Conservation (phyloP, 2,888 invertebrate species). For the Neoascia interrupta region DNA sequence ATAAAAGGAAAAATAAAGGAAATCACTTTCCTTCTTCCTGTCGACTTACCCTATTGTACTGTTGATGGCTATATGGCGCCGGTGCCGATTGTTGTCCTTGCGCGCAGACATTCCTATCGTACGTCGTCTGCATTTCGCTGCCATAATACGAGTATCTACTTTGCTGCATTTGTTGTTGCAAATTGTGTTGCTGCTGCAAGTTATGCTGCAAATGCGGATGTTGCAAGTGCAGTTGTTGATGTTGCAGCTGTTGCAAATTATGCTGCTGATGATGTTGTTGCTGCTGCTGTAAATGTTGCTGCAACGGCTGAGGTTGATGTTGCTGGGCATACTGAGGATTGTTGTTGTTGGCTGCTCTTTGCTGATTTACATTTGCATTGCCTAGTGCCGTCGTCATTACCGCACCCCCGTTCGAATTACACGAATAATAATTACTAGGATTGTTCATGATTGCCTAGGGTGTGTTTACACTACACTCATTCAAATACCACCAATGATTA, state of each 20-base stretch:
- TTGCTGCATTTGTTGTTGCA: conserved; percentile 25
- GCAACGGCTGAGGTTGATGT: conserved; percentile 12
- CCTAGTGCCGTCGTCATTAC: conserved; percentile 61
- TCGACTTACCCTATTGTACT: conserved; percentile 53
- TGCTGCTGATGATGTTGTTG: conserved; percentile 31
- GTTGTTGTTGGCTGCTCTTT: conserved; percentile 46
- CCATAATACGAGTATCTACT: conserved; percentile 43
- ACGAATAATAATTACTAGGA: conserved; percentile 70
- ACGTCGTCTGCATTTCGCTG: conserved; percentile 48
- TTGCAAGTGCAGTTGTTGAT: conserved; percentile 22
- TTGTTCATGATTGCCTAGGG: conserved; percentile 68
- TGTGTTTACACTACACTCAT: conserved; percentile 67
- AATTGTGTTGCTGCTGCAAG: conserved; percentile 21
- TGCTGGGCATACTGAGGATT: conserved; percentile 34
- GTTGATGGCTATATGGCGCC: conserved; percentile 60
- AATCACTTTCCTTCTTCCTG: conserved; percentile 15
- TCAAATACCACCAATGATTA: conserved; percentile 65
- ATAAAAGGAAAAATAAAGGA: conserved; percentile 10
- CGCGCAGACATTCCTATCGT: conserved; percentile 48
- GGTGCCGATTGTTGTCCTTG: conserved; percentile 49
- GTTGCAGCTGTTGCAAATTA: conserved; percentile 15
- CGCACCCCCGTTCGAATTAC: conserved; percentile 69
- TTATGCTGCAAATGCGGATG: conserved; percentile 22
- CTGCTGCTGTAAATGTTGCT: conserved; percentile 16
- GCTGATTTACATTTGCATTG: conserved; percentile 62